phyloP scores from a whole-genome alignment of 1,140 invertebrate genomes.

The Tetraneura akinire region DNA sequence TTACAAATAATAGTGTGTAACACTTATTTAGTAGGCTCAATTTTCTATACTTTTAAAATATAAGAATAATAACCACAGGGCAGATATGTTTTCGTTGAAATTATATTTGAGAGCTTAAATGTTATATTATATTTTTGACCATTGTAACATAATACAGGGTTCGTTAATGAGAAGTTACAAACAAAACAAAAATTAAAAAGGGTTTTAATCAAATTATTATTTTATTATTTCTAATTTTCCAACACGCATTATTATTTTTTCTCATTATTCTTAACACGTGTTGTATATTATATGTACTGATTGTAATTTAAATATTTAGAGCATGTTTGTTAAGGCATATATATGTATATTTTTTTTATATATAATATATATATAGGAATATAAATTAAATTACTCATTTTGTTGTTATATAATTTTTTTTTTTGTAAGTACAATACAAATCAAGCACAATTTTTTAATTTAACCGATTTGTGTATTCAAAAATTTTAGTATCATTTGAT shows the following conservation, averaged over 20 bases:
- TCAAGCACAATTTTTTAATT: constrained; percentile 37
- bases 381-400: constrained; percentile 34
- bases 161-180: constrained; percentile 40
- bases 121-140: constrained; percentile 43
- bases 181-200: constrained; percentile 26
- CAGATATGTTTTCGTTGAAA: constrained; percentile 42
- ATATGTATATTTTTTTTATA: not conserved
- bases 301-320: constrained; percentile 25
- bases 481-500: constrained; percentile 34
- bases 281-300: constrained; percentile 33
- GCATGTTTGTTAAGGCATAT: constrained; percentile 40
- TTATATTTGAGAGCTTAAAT: constrained; percentile 47
- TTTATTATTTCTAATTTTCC: constrained; percentile 26
- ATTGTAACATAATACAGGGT: constrained; percentile 50
- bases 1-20: constrained; percentile 24
- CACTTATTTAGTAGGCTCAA: constrained; percentile 34
- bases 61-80: constrained; percentile 38
- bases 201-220: constrained; percentile 34
- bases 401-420: constrained; percentile 42
- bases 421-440: constrained; percentile 38
- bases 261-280: constrained; percentile 26
- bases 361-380: not conserved
- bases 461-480: constrained; percentile 21
- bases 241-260: constrained; percentile 6
- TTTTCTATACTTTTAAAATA: constrained; percentile 34